Conservation (phyloP, 2,888 invertebrate genomes). For the Myathropa florea region DNA sequence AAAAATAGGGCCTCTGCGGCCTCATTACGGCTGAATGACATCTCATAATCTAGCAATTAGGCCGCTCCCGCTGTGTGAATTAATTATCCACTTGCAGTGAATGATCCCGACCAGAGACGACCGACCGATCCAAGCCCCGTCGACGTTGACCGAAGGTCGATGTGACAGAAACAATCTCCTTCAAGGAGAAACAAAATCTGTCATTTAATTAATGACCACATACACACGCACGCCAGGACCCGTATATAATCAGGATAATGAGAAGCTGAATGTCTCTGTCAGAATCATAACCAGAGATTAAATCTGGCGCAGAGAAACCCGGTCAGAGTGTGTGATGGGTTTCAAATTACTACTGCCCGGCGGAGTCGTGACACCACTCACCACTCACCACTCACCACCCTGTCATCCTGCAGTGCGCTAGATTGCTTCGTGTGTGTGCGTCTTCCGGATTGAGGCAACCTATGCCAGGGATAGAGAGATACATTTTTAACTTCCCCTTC, state of each 20-base stretch:
- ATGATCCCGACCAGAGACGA: constrained; percentile 26
- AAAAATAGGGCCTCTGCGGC: constrained; percentile 38
- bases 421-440: background rate
- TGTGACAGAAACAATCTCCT: constrained; percentile 52
- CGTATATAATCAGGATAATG: constrained; percentile 60
- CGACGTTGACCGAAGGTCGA: constrained; percentile 6
- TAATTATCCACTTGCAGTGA: constrained; percentile 65
- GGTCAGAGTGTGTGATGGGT: constrained; percentile 12
- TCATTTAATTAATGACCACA: constrained; percentile 48
- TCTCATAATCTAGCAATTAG: constrained; percentile 70
- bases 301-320: constrained; percentile 31
- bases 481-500: constrained; percentile 49
- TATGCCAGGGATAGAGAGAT: constrained; percentile 30
- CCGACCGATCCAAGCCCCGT: background rate
- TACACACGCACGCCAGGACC: background rate
- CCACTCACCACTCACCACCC: background rate
- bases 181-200: constrained; percentile 12
- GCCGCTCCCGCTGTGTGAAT: constrained; percentile 67
- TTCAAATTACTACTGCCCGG: constrained; percentile 54
- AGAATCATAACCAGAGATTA: constrained; percentile 67
- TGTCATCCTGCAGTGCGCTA: too few relatives aligned
- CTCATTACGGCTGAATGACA: constrained; percentile 65
- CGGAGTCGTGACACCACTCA: constrained; percentile 14
- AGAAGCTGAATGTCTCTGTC: constrained; percentile 64
- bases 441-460: constrained; percentile 15